These are phyloP conservation scores for Teinopalpus imperialis DNA, from an alignment of 2,888 invertebrate genomes.

Conservation along the genomic window DNA sequence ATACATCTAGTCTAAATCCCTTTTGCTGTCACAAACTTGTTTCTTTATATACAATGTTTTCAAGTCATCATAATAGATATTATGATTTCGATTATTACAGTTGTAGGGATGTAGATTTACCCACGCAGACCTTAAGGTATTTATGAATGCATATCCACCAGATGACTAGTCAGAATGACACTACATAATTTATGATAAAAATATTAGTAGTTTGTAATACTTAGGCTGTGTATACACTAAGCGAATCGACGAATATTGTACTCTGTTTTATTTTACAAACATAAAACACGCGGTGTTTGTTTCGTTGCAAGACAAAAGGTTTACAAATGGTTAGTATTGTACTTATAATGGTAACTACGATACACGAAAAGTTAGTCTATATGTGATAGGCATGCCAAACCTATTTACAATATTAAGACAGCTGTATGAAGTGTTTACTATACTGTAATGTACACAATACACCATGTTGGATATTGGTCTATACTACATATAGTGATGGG, in stretches of 20 bases:
- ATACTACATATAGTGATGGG: too few species aligned
- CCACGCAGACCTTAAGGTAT: conserved; percentile 41
- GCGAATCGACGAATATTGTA: too few species aligned
- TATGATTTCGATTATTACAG: conserved; percentile 36
- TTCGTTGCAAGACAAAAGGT: too few species aligned
- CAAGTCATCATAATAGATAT: background rate
- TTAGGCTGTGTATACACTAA: conserved; percentile 36
- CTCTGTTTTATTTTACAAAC: too few species aligned
- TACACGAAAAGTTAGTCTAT: too few species aligned
- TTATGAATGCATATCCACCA: conserved; percentile 65
- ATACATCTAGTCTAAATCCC: conserved; percentile 57
- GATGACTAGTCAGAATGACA: conserved; percentile 49
- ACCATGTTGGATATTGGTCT: too few species aligned
- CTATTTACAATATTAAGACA: background rate
- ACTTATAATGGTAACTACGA: too few species aligned
- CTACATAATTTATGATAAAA: conserved; percentile 30
- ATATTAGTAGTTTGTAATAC: conserved; percentile 39
- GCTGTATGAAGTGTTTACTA: too few species aligned
- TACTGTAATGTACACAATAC: too few species aligned
- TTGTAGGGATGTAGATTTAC: conserved; percentile 39
- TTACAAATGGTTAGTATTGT: too few species aligned
- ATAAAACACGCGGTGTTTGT: too few species aligned
- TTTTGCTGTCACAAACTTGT: conserved; percentile 36
- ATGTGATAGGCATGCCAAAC: too few species aligned
- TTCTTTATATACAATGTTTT: conserved; percentile 33